phyloP scores from a whole-genome alignment of 2,113 vertebrate genomes.

The Indri indri region DNA sequence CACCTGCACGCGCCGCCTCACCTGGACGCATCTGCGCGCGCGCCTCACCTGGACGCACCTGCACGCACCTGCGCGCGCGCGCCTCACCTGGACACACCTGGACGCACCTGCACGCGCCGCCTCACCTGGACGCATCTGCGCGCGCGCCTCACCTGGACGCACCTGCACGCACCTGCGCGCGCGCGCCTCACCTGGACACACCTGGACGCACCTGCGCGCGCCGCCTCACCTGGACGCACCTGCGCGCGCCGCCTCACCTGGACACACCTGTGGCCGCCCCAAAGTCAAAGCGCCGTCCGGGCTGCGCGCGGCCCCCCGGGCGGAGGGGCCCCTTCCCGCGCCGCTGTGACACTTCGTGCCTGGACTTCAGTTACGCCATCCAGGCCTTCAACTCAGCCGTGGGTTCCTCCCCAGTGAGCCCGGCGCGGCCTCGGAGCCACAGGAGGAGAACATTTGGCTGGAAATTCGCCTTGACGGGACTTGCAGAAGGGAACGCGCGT shows the following conservation, averaged over 20 bases:
- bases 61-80: too few relatives aligned
- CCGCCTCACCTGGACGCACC: too few relatives aligned
- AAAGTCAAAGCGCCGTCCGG: slow-evolving; percentile 84
- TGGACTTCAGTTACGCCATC: slow-evolving; percentile 80
- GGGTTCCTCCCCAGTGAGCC: slow-evolving; percentile 68
- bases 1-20: slow-evolving; percentile 90
- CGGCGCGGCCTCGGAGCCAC: slow-evolving; percentile 46
- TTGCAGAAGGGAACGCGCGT: background rate
- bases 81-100: too few relatives aligned
- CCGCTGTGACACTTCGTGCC: slow-evolving; percentile 81
- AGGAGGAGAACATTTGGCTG: slow-evolving; percentile 32
- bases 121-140: too few relatives aligned
- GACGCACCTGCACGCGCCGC: too few relatives aligned
- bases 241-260: too few relatives aligned
- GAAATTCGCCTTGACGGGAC: background rate
- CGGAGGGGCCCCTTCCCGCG: background rate
- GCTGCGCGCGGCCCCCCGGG: background rate
- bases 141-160: too few relatives aligned
- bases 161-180: too few relatives aligned
- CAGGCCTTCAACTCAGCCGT: slow-evolving; percentile 78
- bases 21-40: background rate
- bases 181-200: too few relatives aligned
- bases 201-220: too few relatives aligned
- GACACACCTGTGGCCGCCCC: too few relatives aligned
- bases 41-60: too few relatives aligned